Conservation (phyloP, 2,797 vertebrate genomes). For the Helostoma temminkii region DNA sequence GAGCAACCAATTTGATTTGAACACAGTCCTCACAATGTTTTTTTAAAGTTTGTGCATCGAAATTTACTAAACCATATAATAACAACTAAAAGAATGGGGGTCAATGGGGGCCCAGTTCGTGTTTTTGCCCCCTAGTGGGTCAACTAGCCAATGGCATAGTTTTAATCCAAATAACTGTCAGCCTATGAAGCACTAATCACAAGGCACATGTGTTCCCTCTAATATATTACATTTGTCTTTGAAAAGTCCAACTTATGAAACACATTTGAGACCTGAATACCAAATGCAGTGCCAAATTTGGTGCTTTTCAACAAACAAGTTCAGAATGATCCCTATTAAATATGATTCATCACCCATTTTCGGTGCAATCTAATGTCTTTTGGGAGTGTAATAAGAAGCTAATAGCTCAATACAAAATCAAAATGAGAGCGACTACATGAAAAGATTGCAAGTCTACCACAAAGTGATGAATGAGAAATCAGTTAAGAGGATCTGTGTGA, state of each 20-base stretch:
- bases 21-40: too few relatives aligned
- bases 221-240: not conserved
- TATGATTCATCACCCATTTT: not conserved
- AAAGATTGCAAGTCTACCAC: not conserved
- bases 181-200: too few relatives aligned
- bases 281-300: too few relatives aligned
- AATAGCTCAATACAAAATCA: not conserved
- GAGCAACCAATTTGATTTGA: conserved; percentile 1
- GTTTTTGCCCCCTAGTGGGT: not conserved
- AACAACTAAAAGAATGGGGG: not conserved
- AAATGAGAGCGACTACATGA: too few relatives aligned
- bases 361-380: not conserved
- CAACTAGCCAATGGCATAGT: not conserved
- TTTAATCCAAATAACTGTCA: too few relatives aligned
- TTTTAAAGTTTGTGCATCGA: not conserved
- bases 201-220: not conserved
- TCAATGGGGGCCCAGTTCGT: not conserved
- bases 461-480: not conserved
- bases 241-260: not conserved
- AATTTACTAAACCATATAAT: not conserved
- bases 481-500: not conserved
- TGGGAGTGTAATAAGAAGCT: not conserved
- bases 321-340: not conserved
- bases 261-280: too few relatives aligned
- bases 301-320: too few relatives aligned